Evolutionary conservation across 1,140 invertebrate species (phyloP), one percentile per base, ranked within the genome.

Genomic region (Drosophila lacertosa): DNA sequence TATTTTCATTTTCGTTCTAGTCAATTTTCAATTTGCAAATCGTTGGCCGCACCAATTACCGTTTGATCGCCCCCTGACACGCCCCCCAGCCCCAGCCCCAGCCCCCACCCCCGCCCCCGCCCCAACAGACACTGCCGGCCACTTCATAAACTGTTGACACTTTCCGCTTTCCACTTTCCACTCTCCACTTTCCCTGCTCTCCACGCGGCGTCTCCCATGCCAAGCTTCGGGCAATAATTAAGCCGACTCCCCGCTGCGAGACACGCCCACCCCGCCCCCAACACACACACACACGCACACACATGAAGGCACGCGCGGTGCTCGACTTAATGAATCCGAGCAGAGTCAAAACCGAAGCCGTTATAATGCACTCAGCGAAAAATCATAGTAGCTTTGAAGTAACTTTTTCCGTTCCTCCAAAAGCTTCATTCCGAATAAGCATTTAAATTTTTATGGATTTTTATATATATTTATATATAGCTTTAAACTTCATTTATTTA

Each of bases 281-380:
- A 24, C 50, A 29, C 50, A 51, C 42, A 32, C 47, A 45, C 53
- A 18, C 20, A 33, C 47, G 16, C 6, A 33, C n/a, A 68, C 33
- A 69, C 39, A 40, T 4, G 3, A 0, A 29, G 16, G 62, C 18
- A 58, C 50, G 24, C 9, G 9, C 24, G 57, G 47, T 74, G 74
- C 77, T 88, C 82, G 83, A 82, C 74, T 88, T 88, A 88, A 88
- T 88, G 83, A 88, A 86, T 86, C 69, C 77, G 74, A 66, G 54
- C 55, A 57, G 37, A 74, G 54, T 48, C 66, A 48, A 22, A 62
- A n/a, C 33, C 33, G 33, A 4, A n/a, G 13, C 20, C 11, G 5
- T 29, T 5, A 7, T 6, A 0, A 7, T 9, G 9, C 26, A 29
- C 7, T 29, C 26, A 29, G 26, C 26, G 26, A 29, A 29, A 22